phyloP scores from a whole-genome alignment of 1,140 invertebrate species.

The Olivierus martensii region DNA sequence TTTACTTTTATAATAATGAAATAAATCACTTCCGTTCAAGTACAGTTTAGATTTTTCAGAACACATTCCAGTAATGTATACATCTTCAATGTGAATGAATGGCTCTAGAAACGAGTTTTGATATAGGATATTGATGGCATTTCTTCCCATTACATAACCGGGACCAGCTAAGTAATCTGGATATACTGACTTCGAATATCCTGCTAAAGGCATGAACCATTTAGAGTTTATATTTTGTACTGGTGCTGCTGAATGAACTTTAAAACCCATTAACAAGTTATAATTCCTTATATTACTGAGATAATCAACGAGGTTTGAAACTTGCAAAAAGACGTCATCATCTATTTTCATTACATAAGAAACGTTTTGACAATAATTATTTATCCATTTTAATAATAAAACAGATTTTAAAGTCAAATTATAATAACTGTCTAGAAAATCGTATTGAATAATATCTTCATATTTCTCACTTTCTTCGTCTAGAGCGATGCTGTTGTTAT shows the following conservation, averaged over 20 bases:
- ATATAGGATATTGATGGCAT: slow-evolving; percentile 30
- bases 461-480: slow-evolving; percentile 28
- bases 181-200: slow-evolving; percentile 21
- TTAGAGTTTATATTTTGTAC: slow-evolving; percentile 11
- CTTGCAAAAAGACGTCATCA: slow-evolving; percentile 26
- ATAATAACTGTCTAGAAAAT: slow-evolving; percentile 75
- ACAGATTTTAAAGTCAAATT: slow-evolving; percentile 85
- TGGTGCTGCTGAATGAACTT: neutral
- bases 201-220: slow-evolving; percentile 23
- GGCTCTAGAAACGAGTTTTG: slow-evolving; percentile 21
- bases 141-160: slow-evolving; percentile 26
- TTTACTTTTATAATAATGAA: too few relatives aligned
- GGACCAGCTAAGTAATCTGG: slow-evolving; percentile 38
- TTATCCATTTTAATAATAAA: slow-evolving; percentile 61
- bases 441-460: slow-evolving; percentile 75
- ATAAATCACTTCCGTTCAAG: too few relatives aligned
- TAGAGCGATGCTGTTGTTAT: neutral
- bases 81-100: slow-evolving; percentile 35
- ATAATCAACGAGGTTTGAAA: slow-evolving; percentile 37
- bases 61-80: slow-evolving; percentile 33
- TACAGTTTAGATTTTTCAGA: slow-evolving; percentile 19
- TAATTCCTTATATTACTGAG: neutral
- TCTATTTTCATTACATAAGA: slow-evolving; percentile 31
- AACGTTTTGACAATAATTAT: slow-evolving; percentile 22
- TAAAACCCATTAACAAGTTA: neutral